Percentiles rank a stretch among this genome's conserved stretches.
phyloP scores from a whole-genome alignment of 2,888 invertebrate genomes.

The Tromatobia lineatoria region DNA sequence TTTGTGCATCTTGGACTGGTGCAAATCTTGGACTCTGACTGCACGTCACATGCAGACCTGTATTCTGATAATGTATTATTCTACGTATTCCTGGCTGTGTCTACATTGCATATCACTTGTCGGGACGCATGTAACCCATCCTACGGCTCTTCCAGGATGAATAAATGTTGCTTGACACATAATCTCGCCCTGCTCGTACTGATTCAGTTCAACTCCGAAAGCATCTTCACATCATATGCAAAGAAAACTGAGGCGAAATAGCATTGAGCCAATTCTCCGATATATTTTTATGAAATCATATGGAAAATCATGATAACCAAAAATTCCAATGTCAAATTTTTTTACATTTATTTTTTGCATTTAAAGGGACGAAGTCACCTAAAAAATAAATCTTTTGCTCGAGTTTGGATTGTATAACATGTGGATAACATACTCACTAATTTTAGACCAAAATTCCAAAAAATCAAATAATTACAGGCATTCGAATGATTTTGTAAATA shows the following conservation, averaged over 20 bases:
- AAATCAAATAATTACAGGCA: too few relatives aligned
- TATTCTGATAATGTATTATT: slow-evolving; percentile 14
- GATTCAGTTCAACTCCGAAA: neutral
- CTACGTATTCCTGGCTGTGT: neutral
- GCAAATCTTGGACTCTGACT: slow-evolving; percentile 31
- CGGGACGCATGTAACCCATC: neutral
- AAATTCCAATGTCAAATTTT: too few relatives aligned
- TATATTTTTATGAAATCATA: too few relatives aligned
- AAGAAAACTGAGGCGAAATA: neutral
- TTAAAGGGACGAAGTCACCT: too few relatives aligned
- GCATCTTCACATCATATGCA: neutral
- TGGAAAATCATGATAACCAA: too few relatives aligned
- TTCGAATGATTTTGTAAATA: too few relatives aligned
- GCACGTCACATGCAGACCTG: slow-evolving; percentile 1
- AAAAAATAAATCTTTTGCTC: too few relatives aligned
- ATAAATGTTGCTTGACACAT: neutral
- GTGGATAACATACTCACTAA: too few relatives aligned
- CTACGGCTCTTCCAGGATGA: neutral
- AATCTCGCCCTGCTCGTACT: neutral
- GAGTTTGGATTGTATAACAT: too few relatives aligned
- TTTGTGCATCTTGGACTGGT: slow-evolving; percentile 35
- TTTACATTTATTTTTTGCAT: too few relatives aligned
- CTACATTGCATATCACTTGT: slow-evolving; percentile 2
- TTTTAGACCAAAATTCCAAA: too few relatives aligned
- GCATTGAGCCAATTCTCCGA: neutral